Percentiles rank a stretch among this genome's conserved stretches.
Conservation (phyloP, 2,888 invertebrate species). For the Limnephilus rhombicus region DNA sequence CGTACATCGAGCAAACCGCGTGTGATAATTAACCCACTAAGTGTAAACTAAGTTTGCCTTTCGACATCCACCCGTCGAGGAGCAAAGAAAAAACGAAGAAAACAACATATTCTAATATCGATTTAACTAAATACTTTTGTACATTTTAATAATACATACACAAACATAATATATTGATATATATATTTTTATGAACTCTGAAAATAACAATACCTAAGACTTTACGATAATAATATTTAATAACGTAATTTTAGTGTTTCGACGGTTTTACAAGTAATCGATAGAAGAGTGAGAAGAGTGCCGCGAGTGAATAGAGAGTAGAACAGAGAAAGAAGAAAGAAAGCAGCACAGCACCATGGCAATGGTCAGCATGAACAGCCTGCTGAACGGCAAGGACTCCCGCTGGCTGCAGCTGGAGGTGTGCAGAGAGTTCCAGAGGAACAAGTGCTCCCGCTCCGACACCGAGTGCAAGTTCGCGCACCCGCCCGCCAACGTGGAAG, state of each 20-base stretch:
- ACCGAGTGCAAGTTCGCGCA: conserved; percentile 99
- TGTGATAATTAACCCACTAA: conserved; percentile 71
- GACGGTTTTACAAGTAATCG: conserved; percentile 37
- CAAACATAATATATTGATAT: conserved; percentile 58
- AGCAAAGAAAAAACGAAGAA: conserved; percentile 56
- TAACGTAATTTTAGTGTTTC: conserved; percentile 45
- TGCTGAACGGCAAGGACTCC: conserved; percentile 98
- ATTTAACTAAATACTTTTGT: conserved; percentile 62
- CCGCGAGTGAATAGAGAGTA: conserved; percentile 34
- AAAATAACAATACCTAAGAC: conserved; percentile 58
- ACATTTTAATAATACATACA: conserved; percentile 57
- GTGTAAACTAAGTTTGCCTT: conserved; percentile 48
- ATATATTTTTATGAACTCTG: conserved; percentile 65
- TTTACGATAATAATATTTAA: conserved; percentile 50
- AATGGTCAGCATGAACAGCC: conserved; percentile 98
- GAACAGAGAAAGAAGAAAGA: conserved; percentile 17
- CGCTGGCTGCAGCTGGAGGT: conserved; percentile 99
- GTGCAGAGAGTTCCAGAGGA: conserved; percentile 99
- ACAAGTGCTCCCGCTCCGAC: conserved; percentile 99
- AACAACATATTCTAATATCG: conserved; percentile 65
- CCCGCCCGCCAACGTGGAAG: conserved; percentile 99
- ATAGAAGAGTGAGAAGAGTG: conserved; percentile 19
- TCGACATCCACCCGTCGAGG: conserved; percentile 30
- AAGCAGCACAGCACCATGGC: conserved; percentile 73
- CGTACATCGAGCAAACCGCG: conserved; percentile 77